Conservation (phyloP, 2,888 invertebrate genomes). For the Nemapogon koenigi region DNA sequence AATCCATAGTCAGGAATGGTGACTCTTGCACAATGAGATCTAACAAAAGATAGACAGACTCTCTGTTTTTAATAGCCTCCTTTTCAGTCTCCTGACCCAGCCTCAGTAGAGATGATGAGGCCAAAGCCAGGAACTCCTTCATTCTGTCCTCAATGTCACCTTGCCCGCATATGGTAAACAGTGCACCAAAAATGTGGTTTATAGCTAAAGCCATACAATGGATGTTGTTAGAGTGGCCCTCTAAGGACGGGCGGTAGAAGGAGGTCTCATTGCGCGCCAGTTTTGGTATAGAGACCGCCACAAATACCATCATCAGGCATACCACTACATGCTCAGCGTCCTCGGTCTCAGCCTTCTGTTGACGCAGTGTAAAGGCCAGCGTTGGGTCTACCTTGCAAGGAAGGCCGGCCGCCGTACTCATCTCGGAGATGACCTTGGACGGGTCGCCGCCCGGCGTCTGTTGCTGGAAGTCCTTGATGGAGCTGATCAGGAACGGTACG, state of each 20-base stretch:
- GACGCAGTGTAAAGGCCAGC: constrained; percentile 85
- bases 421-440: constrained; percentile 91
- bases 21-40: constrained; percentile 99
- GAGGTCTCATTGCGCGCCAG: constrained; percentile 90
- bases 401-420: constrained; percentile 96
- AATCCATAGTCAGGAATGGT: constrained; percentile 97
- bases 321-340: constrained; percentile 94
- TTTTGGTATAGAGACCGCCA: constrained; percentile 96
- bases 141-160: constrained; percentile 97
- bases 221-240: constrained; percentile 98
- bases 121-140: constrained; percentile 93
- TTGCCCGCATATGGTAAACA: constrained; percentile 95
- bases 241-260: constrained; percentile 84
- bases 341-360: constrained; percentile 78
- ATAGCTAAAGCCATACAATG: constrained; percentile 98
- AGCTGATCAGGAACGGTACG: constrained; percentile 94
- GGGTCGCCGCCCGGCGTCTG: constrained; percentile 91
- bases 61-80: constrained; percentile 91
- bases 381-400: constrained; percentile 95
- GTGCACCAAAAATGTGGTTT: constrained; percentile 93
- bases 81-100: constrained; percentile 96
- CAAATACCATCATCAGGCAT: constrained; percentile 97
- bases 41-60: constrained; percentile 94
- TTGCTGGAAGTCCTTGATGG: constrained; percentile 93
- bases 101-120: constrained; percentile 93